These are phyloP conservation scores for Mirza zaza DNA, from an alignment of 2,113 vertebrate species.

Conservation along the genomic window DNA sequence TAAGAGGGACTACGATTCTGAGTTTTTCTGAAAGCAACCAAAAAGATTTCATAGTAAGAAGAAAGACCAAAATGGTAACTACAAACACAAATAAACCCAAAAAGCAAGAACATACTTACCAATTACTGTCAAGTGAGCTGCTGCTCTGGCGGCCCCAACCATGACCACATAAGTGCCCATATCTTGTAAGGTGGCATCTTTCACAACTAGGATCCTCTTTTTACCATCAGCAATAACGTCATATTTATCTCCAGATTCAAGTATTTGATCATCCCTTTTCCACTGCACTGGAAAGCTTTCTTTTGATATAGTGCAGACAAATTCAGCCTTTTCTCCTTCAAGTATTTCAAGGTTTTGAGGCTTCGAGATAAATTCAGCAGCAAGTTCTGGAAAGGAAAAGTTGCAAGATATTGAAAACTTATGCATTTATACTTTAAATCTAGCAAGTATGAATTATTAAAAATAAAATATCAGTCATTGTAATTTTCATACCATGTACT, in stretches of 20 bases:
- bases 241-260: conserved; percentile 92
- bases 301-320: conserved; percentile 95
- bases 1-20: conserved; percentile 93
- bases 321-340: conserved; percentile 96
- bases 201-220: conserved; percentile 91
- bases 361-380: conserved; percentile 95
- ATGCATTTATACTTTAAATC: neutral
- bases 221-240: conserved; percentile 93
- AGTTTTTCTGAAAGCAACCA: conserved; percentile 92
- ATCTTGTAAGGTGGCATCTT: conserved; percentile 90
- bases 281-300: conserved; percentile 93
- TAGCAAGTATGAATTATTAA: neutral
- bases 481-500: conserved; percentile 89
- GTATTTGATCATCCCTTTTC: conserved; percentile 88
- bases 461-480: neutral
- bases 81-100: neutral
- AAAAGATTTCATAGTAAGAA: conserved; percentile 26
- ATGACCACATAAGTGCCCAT: conserved; percentile 90
- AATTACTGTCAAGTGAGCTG: conserved; percentile 91
- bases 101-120: conserved; percentile 85
- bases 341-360: conserved; percentile 94
- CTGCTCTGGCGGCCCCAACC: conserved; percentile 91
- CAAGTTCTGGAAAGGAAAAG: conserved; percentile 89
- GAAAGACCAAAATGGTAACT: neutral
- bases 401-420: conserved; percentile 19